Conservation (phyloP, 2,888 invertebrate genomes). For the Allolobophora icterica region DNA sequence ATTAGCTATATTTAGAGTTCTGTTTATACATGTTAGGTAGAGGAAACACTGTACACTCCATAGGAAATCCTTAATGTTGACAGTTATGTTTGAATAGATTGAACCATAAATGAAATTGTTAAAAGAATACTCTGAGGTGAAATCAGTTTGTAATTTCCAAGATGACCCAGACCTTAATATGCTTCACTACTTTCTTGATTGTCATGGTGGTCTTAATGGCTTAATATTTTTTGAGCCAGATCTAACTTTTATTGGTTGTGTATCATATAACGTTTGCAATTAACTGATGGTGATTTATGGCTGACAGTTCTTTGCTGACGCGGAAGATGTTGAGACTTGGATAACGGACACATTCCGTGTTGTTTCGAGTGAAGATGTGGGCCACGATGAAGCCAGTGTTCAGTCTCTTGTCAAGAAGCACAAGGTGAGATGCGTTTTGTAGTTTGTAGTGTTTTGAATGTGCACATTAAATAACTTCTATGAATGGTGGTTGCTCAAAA, state of each 20-base stretch:
- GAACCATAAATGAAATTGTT: too few species aligned
- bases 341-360: slow-evolving; percentile 95
- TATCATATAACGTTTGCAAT: background rate
- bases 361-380: slow-evolving; percentile 89
- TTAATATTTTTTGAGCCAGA: background rate
- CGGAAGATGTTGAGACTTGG: slow-evolving; percentile 98
- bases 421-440: slow-evolving; percentile 69
- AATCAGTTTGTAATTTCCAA: too few species aligned
- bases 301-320: slow-evolving; percentile 87
- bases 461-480: too few species aligned
- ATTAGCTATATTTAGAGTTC: too few species aligned
- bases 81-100: too few species aligned
- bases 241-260: background rate
- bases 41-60: too few species aligned
- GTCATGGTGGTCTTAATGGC: background rate
- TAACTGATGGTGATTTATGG: background rate
- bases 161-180: too few species aligned
- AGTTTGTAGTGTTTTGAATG: background rate
- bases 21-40: too few species aligned
- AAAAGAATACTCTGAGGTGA: too few species aligned
- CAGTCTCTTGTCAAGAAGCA: slow-evolving; percentile 97
- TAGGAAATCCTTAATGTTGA: too few species aligned
- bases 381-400: slow-evolving; percentile 96
- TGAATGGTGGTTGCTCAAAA: background rate
- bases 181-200: background rate